Evolutionary conservation across 2,888 invertebrate genomes (phyloP), one percentile per base, ranked within the genome.

Genomic region (Orgyia antiqua): DNA sequence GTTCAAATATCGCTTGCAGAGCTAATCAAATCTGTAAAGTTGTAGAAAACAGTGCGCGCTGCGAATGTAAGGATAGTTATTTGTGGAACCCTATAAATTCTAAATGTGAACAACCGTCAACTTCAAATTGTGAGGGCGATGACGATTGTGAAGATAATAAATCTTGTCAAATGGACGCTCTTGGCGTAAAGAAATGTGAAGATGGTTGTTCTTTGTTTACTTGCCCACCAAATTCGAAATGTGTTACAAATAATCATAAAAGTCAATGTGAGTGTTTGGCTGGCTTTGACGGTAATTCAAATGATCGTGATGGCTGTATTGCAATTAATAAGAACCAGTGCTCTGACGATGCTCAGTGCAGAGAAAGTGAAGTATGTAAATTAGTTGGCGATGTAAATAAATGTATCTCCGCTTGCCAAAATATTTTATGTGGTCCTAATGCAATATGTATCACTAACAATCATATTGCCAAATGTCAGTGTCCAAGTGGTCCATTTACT

Each of bases 361-460:
- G 92, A 15, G 96, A 96, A 78, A 92, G 91, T 43, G 93, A 95
- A 62, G 89, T 91, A 9, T 97, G 96, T 67, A 89, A 89, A 58
- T 87, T 87, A 50, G 79, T 89, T 25, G 87, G 84, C 2, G 90
- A 90, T 25, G 63, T 87, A 1, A 83, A 91, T 13, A 88, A 90
- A 56, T 96, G 96, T 65, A 79, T 90, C 45, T 88, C 94, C 1
- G 94, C 94, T 23, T 97, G 97, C 63, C 92, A 93, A 44, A 88
- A 89, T 23, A 73, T 93, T 0, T 87, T 88, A 26, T 97, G 97
- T 67, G 97, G 96, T 1, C 94, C 95, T 0, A 92, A 93, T 45
- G 95, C 97, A 4, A 87, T 96, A 10, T 97, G 97, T 62, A 89
- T 95, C 5, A 94, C 94, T 2, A 95, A 96, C 57, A 96, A 96